These are phyloP conservation scores for Neodontobutis hainanensis DNA, from an alignment of 2,113 vertebrate species.

Conservation along the genomic window DNA sequence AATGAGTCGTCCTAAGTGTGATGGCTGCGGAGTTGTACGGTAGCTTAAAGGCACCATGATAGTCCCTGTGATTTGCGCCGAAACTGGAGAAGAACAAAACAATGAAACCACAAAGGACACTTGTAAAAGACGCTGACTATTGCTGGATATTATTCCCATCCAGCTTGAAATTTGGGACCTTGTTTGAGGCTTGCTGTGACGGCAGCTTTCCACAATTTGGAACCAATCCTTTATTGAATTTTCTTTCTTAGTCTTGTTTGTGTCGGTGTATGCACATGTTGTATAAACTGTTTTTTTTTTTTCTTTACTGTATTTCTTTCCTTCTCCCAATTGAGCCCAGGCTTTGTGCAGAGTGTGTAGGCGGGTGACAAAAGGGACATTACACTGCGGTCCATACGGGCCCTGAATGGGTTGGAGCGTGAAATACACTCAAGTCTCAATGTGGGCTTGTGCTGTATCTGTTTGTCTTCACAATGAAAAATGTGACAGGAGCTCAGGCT, in stretches of 20 bases:
- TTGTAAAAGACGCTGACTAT: constrained; percentile 18
- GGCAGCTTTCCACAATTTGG: constrained; percentile 27
- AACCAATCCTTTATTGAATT: constrained; percentile 33
- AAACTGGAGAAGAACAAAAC: constrained; percentile 44
- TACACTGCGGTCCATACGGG: neutral
- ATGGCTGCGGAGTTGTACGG: constrained; percentile 56
- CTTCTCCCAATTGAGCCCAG: constrained; percentile 18
- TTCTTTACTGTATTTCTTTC: neutral
- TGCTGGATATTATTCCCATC: constrained; percentile 22
- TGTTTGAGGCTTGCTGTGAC: constrained; percentile 22
- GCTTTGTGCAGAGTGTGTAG: constrained; percentile 20
- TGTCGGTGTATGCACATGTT: constrained; percentile 6
- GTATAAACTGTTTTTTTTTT: constrained; percentile 4
- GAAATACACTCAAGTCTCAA: neutral
- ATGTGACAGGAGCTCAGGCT: constrained; percentile 1
- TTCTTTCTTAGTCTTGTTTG: constrained; percentile 26
- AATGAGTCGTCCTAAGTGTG: constrained; percentile 73
- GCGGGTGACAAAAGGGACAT: constrained; percentile 21
- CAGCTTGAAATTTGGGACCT: constrained; percentile 23
- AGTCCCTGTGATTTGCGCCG: constrained; percentile 51
- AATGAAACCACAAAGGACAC: constrained; percentile 42
- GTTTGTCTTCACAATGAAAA: neutral
- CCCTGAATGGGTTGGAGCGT: constrained; percentile 18
- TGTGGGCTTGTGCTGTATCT: neutral
- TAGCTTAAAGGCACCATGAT: constrained; percentile 63